Evolutionary conservation across 2,888 invertebrate genomes (phyloP).

Genomic region (Colletes collaris): DNA sequence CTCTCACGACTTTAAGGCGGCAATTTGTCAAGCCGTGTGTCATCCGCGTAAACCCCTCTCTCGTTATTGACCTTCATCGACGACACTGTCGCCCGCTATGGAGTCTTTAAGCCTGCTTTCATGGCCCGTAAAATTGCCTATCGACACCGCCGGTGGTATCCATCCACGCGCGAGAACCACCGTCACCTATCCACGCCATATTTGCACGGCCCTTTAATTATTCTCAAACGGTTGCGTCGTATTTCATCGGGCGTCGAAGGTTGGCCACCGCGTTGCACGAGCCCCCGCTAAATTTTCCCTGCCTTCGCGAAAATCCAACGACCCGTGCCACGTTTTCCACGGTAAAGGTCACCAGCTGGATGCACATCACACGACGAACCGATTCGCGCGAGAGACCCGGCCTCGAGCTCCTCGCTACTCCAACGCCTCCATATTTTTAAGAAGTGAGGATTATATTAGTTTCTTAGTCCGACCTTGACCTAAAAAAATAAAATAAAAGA

Average conservation of each 20-base stretch:
- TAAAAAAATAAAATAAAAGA: too few species aligned
- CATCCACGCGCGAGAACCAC: conserved; percentile 23
- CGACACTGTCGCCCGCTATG: conserved; percentile 20
- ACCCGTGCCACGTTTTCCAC: conserved; percentile 43
- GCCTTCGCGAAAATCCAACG: conserved; percentile 47
- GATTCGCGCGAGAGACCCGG: too few species aligned
- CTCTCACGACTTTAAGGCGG: conserved; percentile 37
- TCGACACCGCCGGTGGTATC: conserved; percentile 44
- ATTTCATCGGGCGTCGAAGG: conserved; percentile 41
- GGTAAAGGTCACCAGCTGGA: conserved; percentile 28
- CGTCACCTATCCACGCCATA: conserved; percentile 27
- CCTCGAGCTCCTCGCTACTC: too few species aligned
- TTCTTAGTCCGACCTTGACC: too few species aligned
- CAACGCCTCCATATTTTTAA: too few species aligned
- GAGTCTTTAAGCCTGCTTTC: conserved; percentile 62
- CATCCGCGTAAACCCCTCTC: conserved; percentile 56
- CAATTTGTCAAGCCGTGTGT: conserved; percentile 67
- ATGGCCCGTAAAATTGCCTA: conserved; percentile 67
- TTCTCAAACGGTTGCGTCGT: conserved; percentile 50
- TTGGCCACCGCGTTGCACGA: not conserved
- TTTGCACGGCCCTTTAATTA: conserved; percentile 57
- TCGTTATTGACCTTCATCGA: conserved; percentile 64
- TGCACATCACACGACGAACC: too few species aligned
- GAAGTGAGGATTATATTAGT: too few species aligned
- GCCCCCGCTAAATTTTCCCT: conserved; percentile 1